Evolutionary conservation across 2,113 vertebrate species (phyloP).

Genomic region (Petroica traversi): DNA sequence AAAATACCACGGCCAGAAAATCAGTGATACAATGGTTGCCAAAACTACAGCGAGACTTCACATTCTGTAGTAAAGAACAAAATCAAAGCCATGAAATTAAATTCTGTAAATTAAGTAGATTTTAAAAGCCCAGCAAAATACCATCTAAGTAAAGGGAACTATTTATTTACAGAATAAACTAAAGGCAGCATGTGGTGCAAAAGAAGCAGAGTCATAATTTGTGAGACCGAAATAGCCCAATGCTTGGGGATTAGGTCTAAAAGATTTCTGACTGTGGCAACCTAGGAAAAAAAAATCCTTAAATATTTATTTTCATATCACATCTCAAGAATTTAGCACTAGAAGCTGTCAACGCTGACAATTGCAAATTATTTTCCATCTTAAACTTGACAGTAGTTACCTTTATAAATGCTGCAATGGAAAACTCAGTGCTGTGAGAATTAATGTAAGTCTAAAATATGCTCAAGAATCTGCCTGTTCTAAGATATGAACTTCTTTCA

Average conservation of each 20-base stretch:
- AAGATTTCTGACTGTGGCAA: neutral
- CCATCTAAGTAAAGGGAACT: neutral
- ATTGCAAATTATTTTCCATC: neutral
- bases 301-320: neutral
- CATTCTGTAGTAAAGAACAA: neutral
- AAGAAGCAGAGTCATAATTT: neutral
- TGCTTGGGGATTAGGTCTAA: neutral
- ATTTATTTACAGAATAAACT: neutral
- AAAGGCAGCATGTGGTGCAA: neutral
- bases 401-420: neutral
- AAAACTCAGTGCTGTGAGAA: neutral
- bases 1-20: neutral
- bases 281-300: neutral
- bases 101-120: neutral
- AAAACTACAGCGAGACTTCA: neutral
- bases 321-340: neutral
- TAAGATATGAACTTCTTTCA: neutral
- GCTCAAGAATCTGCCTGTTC: neutral
- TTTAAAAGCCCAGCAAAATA: fast-evolving
- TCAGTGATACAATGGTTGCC: neutral
- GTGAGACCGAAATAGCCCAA: neutral
- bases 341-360: neutral
- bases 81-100: neutral
- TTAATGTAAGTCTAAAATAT: neutral
- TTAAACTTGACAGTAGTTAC: neutral